Evolutionary conservation across 2,113 vertebrate genomes (phyloP), one percentile per base, ranked within the genome.

Genomic region (Leptobrachium ailaonicum): DNA sequence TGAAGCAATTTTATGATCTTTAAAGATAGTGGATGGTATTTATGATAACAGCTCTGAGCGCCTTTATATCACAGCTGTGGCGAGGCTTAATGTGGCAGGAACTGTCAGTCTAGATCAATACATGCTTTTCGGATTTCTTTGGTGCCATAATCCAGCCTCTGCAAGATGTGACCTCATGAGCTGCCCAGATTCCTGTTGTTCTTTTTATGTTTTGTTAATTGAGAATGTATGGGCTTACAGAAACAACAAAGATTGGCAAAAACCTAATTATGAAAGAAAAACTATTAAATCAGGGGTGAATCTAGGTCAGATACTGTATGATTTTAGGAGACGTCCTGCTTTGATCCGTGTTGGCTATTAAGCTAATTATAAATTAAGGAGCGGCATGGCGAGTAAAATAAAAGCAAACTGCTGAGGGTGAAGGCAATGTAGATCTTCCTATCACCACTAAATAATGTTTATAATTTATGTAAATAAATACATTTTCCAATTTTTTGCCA

Each of bases 91-190:
- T 92, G 93, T 91, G 91, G 90, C 92, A 91, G 90, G 89, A 91
- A 90, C 92, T 95, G 95, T 95, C 95, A 95, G 93, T 91, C 90
- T 90, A 77, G 90, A 95, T 96, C 94, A 95, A 87, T 88, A 86
- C 93, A 95, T 92, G 94, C 93, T 95, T 93, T 91, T 93, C 90
- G 93, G 90, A 87, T 87, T 92, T 91, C 92, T 91, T 95, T 93
- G 93, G 92, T 92, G 89, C 93, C 87, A 86, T 96, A 95, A 95
- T 95, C 94, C 94, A 89, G 91, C 87, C 91, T 89, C 90, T 85
- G 90, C 89, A 92, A 94, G 91, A 93, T 90, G 89, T 95, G 94
- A 95, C 94, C 93, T 95, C 94, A 95, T 94, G 91, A 92, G 88
- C 90, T 91, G 90, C 87, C 92, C 87, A 89, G 91, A 91, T 91